These are phyloP conservation scores for Hipposideros larvatus DNA, from an alignment of 2,797 vertebrate species.

Conservation along the genomic window DNA sequence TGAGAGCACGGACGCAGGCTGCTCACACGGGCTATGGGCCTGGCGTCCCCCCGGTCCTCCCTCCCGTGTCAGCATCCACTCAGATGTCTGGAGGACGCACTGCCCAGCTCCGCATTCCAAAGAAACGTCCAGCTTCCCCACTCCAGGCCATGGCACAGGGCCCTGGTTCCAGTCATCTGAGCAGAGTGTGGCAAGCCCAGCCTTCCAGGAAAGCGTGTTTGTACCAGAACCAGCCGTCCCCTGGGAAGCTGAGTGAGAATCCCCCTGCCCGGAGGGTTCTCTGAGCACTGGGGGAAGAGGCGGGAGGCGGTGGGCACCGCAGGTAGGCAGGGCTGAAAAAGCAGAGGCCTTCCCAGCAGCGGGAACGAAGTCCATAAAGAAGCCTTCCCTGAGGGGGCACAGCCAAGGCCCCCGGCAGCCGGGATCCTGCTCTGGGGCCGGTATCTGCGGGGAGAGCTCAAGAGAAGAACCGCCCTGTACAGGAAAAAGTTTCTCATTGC, in stretches of 20 bases:
- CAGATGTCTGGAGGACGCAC: background rate
- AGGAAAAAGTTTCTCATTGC: background rate
- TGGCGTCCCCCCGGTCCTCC: fast-evolving
- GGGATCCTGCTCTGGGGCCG: background rate
- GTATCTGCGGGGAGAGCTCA: background rate
- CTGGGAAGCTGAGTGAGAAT: fast-evolving
- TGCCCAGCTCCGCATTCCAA: fast-evolving
- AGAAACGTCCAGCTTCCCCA: background rate
- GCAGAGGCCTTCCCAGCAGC: background rate
- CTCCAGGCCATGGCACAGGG: fast-evolving
- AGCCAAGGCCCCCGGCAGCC: fast-evolving
- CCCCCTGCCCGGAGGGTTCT: background rate
- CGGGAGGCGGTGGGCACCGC: fast-evolving
- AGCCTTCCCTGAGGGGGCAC: background rate
- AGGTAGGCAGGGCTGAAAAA: background rate
- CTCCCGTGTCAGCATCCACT: background rate
- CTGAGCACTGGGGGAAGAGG: background rate
- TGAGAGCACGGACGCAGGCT: background rate
- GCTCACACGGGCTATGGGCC: fast-evolving
- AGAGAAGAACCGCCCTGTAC: fast-evolving
- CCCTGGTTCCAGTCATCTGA: fast-evolving
- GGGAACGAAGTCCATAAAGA: background rate
- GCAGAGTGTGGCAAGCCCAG: background rate
- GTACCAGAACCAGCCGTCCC: background rate
- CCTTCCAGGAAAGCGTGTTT: fast-evolving